Evolutionary conservation across 2,888 invertebrate species (phyloP), one percentile per base, ranked within the genome.

Genomic region (Eupithecia tripunctaria): DNA sequence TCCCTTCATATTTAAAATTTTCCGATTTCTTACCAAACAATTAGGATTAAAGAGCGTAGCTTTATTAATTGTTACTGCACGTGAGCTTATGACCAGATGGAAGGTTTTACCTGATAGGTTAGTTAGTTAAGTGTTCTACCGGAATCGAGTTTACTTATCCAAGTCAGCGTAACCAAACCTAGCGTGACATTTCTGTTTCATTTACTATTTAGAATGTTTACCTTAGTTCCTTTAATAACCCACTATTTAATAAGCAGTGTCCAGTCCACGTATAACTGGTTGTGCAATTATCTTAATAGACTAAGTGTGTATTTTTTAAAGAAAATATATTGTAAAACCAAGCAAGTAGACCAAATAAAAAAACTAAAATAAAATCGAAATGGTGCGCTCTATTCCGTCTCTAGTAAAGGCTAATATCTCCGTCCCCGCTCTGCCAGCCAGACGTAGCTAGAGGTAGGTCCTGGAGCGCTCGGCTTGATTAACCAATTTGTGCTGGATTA

Each of bases 401-500:
- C 64, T 64, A 64, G 64, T 21, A 12, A 63, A n/a, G 18, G n/a
- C n/a, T 1, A 27, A 18, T 6, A 59, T 0, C 10, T 59, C 27
- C 47, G 14, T 65, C 59, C 47, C n/a, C 12, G 14, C 70, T 72
- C 70, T 51, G 25, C n/a, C 59, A 38, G 51, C 29, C 69, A 71
- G 66, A 73, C 66, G 67, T 76, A 72, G 67, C 69, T 68, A 76
- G 68, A 73, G 71, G 68, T 73, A 76, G 32, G 67, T 67, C 70
- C 43, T 56, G 67, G 72, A 64, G 67, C 65, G 73, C 74, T 73
- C 64, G 71, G 74, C 69, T 72, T 78, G 78, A 78, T 78, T 78
- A 78, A 77, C 78, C 76, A 78, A 78, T 78, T 77, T 78, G 73
- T 76, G 77, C 71, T 12, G 75, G 36, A 77, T 74, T 78, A 76